Conservation (phyloP, 2,888 invertebrate species). For the Folsomia manolachei region DNA sequence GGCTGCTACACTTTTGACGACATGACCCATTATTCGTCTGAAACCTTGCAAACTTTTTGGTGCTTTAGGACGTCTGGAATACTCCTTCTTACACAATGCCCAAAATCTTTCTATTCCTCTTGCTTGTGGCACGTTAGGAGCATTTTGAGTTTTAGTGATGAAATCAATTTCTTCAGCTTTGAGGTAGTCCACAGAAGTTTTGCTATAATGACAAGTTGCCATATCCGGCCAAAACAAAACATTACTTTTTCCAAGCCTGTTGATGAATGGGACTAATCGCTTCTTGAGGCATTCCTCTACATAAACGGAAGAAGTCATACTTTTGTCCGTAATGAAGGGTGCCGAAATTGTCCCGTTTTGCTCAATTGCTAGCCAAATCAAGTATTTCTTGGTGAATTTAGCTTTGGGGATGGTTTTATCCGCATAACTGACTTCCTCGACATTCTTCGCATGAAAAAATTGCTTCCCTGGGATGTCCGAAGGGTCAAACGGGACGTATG, state of each 20-base stretch:
- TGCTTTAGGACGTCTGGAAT: conserved; percentile 13
- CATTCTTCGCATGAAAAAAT: neutral
- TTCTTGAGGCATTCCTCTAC: conserved; percentile 19
- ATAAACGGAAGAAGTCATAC: conserved; percentile 7
- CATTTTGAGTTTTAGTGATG: conserved; percentile 18
- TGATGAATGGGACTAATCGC: conserved; percentile 18
- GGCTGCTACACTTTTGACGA: no score
- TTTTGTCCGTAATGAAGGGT: conserved; percentile 15
- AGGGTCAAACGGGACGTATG: conserved; percentile 14
- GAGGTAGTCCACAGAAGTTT: neutral
- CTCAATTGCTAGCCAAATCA: conserved; percentile 24
- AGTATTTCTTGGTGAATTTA: conserved; percentile 13
- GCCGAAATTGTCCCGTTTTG: conserved; percentile 23
- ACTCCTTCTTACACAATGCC: conserved; percentile 22
- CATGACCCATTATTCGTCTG: no score
- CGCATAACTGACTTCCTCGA: neutral
- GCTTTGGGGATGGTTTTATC: conserved; percentile 11
- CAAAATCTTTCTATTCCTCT: conserved; percentile 29
- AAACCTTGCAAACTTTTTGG: conserved; percentile 20
- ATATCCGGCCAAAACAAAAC: conserved; percentile 31
- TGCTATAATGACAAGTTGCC: conserved; percentile 19
- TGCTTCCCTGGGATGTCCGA: no score
- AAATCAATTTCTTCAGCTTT: conserved; percentile 8
- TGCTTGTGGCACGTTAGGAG: conserved; percentile 30
- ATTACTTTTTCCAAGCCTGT: conserved; percentile 14